Conservation (phyloP, 2,797 vertebrate species). For the Amblyopsis hoosieri region DNA sequence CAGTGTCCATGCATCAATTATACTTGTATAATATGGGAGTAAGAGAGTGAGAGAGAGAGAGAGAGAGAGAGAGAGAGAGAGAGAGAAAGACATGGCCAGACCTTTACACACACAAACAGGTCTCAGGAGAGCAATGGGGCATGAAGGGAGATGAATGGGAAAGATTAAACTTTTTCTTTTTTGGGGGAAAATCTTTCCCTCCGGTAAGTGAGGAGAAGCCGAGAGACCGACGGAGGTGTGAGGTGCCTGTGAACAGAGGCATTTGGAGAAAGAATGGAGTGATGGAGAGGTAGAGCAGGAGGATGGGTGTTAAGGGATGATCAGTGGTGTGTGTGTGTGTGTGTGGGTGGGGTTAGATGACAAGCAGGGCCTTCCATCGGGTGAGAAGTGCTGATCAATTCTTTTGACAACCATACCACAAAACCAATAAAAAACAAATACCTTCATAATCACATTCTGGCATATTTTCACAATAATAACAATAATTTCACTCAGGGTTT, state of each 20-base stretch:
- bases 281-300: constrained; percentile 29
- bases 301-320: constrained; percentile 39
- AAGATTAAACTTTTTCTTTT: constrained; percentile 11
- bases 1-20: too few species aligned
- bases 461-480: neutral
- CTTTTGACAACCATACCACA: constrained; percentile 19
- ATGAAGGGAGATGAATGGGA: neutral
- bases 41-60: neutral
- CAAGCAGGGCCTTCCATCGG: constrained; percentile 51
- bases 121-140: neutral
- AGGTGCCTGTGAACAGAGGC: neutral
- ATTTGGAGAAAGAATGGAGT: constrained; percentile 15
- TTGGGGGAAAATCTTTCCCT: neutral
- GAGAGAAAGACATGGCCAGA: constrained; percentile 41
- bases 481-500: neutral
- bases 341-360: too few species aligned
- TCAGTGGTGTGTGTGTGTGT: constrained; percentile 22
- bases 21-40: too few species aligned
- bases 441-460: neutral
- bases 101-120: constrained; percentile 43
- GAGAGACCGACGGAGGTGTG: neutral
- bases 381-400: constrained; percentile 25
- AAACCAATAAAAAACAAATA: constrained; percentile 10
- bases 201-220: constrained; percentile 33
- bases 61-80: neutral